Conservation (phyloP, 2,797 vertebrate genomes). For the Neoniphon sammara region DNA sequence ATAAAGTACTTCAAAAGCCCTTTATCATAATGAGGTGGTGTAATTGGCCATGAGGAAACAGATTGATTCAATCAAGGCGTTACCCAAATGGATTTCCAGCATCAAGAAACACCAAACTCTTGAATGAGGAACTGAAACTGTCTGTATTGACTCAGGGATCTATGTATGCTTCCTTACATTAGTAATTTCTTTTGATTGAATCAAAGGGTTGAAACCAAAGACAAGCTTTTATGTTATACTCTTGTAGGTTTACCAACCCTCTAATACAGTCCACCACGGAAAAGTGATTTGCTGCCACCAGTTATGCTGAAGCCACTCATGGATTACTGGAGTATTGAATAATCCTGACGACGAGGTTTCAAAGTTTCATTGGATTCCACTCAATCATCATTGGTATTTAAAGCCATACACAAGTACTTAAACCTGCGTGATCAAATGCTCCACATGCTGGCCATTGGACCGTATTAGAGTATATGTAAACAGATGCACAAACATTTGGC, state of each 20-base stretch:
- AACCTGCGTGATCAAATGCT: constrained; percentile 31
- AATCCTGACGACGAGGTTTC: constrained; percentile 54
- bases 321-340: constrained; percentile 54
- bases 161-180: not conserved
- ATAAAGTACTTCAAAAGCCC: not conserved
- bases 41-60: not conserved
- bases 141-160: not conserved
- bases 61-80: constrained; percentile 1
- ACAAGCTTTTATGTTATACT: constrained; percentile 17
- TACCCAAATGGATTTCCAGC: constrained; percentile 4
- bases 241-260: not conserved
- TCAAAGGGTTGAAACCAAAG: not conserved
- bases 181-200: constrained; percentile 14
- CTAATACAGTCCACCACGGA: not conserved
- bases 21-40: not conserved
- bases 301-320: constrained; percentile 25
- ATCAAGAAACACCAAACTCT: not conserved
- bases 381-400: constrained; percentile 45
- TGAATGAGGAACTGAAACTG: constrained; percentile 5
- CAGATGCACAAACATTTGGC: constrained; percentile 27
- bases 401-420: constrained; percentile 25
- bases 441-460: constrained; percentile 23
- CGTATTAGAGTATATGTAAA: constrained; percentile 44
- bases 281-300: constrained; percentile 30
- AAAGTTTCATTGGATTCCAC: constrained; percentile 32